Evolutionary conservation across 2,113 vertebrate species (phyloP).

Genomic region (Cryptotis parvus): DNA sequence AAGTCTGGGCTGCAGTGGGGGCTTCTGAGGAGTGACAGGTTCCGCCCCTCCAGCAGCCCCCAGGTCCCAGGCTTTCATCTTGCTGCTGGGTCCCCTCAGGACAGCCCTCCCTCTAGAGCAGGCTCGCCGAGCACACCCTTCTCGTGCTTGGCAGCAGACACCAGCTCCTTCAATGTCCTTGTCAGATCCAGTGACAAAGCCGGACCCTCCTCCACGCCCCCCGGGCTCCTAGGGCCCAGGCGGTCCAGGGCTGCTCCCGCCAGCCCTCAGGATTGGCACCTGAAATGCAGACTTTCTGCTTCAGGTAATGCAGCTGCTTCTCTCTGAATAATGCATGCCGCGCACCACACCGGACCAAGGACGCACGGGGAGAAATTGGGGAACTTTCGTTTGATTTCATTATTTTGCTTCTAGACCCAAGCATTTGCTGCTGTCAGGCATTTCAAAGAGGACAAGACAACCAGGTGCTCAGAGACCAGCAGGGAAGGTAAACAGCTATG

Average conservation of each 20-base stretch:
- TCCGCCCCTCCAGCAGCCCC: background rate
- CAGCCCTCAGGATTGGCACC: slow-evolving; percentile 71
- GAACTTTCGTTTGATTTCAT: slow-evolving; percentile 78
- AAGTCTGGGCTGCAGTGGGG: background rate
- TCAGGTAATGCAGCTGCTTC: slow-evolving; percentile 81
- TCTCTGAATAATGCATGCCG: slow-evolving; percentile 84
- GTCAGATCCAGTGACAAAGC: background rate
- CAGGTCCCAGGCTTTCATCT: background rate
- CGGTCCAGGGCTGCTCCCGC: slow-evolving; percentile 22
- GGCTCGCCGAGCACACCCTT: background rate
- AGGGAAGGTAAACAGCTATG: slow-evolving; percentile 39
- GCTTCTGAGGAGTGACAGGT: background rate
- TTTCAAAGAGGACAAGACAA: slow-evolving; percentile 74
- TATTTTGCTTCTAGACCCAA: slow-evolving; percentile 80
- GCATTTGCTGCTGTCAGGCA: slow-evolving; percentile 71
- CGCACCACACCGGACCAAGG: slow-evolving; percentile 72
- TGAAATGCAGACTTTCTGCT: slow-evolving; percentile 83
- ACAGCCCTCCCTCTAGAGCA: background rate
- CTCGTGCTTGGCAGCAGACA: background rate
- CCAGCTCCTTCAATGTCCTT: background rate
- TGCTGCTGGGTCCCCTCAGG: background rate
- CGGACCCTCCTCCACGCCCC: background rate
- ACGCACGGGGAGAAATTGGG: slow-evolving; percentile 78
- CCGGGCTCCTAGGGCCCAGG: background rate
- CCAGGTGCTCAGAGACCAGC: slow-evolving; percentile 49